Evolutionary conservation across 2,888 invertebrate genomes (phyloP).

Genomic region (Deilephila elpenor): DNA sequence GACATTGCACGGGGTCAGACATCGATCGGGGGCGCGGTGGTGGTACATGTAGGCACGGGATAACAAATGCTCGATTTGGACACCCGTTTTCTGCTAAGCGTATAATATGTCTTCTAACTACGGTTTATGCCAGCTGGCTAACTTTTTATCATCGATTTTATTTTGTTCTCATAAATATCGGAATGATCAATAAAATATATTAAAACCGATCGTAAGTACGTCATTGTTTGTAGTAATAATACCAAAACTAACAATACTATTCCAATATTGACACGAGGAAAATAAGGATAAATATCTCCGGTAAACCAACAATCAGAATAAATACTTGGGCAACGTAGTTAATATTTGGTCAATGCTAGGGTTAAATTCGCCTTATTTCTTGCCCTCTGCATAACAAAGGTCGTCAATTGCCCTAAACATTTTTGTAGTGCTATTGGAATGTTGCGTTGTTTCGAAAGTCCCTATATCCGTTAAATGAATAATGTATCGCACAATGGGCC

Average conservation of each 20-base stretch:
- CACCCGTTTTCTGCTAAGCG: constrained; percentile 45
- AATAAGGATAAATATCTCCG: too few relatives aligned
- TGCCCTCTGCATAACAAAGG: not conserved
- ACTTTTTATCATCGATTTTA: too few relatives aligned
- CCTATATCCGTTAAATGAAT: constrained; percentile 6
- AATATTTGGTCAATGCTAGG: too few relatives aligned
- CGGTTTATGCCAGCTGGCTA: not conserved
- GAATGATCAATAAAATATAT: too few relatives aligned
- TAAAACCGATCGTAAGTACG: too few relatives aligned
- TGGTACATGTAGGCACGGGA: constrained; percentile 53
- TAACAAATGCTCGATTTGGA: constrained; percentile 58
- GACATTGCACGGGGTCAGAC: constrained; percentile 74
- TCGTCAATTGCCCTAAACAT: not conserved
- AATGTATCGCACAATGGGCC: constrained; percentile 1
- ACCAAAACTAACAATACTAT: too few relatives aligned
- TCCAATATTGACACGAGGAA: too few relatives aligned
- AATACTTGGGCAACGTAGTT: too few relatives aligned
- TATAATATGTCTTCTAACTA: constrained; percentile 37
- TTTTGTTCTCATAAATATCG: too few relatives aligned
- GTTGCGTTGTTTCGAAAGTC: constrained; percentile 2
- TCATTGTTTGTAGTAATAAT: too few relatives aligned
- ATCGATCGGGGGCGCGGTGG: constrained; percentile 68
- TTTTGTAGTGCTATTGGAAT: constrained; percentile 1
- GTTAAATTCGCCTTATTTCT: too few relatives aligned
- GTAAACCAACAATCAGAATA: too few relatives aligned